Base-by-base conservation (phyloP, 2,888 invertebrate genomes). In the Fragum fragum region DNA sequence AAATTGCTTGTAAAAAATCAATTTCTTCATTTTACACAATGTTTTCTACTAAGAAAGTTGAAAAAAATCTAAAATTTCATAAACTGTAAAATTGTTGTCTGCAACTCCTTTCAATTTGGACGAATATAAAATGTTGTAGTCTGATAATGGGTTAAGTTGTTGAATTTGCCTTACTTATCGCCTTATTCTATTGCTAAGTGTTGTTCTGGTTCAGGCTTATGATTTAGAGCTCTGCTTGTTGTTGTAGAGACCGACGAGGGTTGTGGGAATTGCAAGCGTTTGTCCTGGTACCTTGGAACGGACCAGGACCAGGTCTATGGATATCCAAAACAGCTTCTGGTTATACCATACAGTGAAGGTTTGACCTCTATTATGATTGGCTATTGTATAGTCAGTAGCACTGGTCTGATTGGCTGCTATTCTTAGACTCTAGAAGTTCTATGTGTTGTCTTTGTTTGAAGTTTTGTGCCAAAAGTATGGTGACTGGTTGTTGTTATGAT, bases 271-370 rank as follows among this genome's bases (percentile, higher is more conserved):
- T 72, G 77, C 75, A 82, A 85, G 63, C 73, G 73, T 16, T 76
- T 80, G 53, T 85, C 82, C 42, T 82, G 85, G 80, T 80, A 76
- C 63, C 75, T 78, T 29, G 73, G 63, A 2, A 73, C 71, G 59
- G 85, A 85, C 28, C 85, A 82, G 61, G 82, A 85, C 47, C 85
- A 59, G 42, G 79, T 85, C n/a, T 85, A 85, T 73, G 82, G 82
- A 61, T 82, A 82, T 57, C 82, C 85, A 28, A 80, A 85, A 59
- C 85, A 85, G 59, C 79, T 82, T n/a, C 77, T 83, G 39, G 73
- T 85, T 32, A 80, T 85, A 42, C 82, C 85, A 32, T 85, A 85
- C 76, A 76, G 73, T 59, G 78, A 75, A 73, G 85, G 85, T 85
- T 79, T 73, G 81, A 32, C 6, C 21, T 16, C 32, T 42, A 16